Evolutionary conservation across 2,113 vertebrate genomes (phyloP).

Genomic region (Antechinus flavipes): DNA sequence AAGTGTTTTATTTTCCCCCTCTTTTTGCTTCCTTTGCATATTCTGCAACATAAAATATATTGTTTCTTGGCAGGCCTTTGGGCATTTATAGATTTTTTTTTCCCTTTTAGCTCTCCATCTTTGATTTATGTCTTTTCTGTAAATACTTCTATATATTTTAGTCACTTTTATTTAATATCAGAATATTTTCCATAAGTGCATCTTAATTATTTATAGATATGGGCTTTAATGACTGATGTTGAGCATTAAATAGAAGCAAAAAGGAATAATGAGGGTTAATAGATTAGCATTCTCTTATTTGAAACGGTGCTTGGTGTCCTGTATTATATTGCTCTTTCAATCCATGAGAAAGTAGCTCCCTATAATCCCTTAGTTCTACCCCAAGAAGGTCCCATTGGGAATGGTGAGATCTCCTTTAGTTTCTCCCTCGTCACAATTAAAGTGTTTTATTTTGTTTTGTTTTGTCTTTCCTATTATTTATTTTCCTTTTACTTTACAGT

Average conservation of each 20-base stretch:
- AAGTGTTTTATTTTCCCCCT: not conserved
- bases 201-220: not conserved
- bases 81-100: conserved; percentile 48
- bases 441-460: not conserved
- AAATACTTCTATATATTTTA: not conserved
- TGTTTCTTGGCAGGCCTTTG: conserved; percentile 34
- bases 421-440: not conserved
- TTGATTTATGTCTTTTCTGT: conserved; percentile 35
- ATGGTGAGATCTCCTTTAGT: not conserved
- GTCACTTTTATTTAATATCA: not conserved
- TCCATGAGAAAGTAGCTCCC: not conserved
- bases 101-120: conserved; percentile 30
- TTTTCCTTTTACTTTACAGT: not conserved
- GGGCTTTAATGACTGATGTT: not conserved
- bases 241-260: not conserved
- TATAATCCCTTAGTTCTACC: not conserved
- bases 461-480: not conserved
- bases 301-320: not conserved
- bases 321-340: not conserved
- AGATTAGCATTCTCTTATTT: not conserved
- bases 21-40: conserved; percentile 40
- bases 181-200: not conserved
- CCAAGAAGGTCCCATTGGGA: not conserved
- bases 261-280: not conserved
- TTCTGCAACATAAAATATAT: conserved; percentile 50